Conservation (phyloP, 2,113 vertebrate genomes). For the Stictonetta naevosa region DNA sequence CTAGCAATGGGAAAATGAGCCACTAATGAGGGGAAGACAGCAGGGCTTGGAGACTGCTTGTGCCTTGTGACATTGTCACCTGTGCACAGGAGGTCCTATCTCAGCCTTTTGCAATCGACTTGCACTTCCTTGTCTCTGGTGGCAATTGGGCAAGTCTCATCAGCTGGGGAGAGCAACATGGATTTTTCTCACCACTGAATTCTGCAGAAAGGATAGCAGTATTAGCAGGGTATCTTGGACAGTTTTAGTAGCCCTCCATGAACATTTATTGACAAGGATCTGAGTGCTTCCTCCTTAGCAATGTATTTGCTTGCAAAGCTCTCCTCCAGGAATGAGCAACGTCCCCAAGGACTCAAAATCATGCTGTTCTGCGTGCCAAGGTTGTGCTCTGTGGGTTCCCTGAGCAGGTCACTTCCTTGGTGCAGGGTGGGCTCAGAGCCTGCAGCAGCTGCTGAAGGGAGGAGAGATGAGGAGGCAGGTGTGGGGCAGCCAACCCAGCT, state of each 20-base stretch:
- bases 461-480: not conserved
- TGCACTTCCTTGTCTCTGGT: not conserved
- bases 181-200: not conserved
- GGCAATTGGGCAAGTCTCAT: not conserved
- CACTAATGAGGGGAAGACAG: not conserved
- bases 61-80: not conserved
- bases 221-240: not conserved
- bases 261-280: not conserved
- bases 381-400: not conserved
- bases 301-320: not conserved
- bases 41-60: not conserved
- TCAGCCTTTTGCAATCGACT: not conserved
- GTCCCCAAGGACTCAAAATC: not conserved
- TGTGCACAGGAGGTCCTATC: not conserved
- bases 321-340: accelerated
- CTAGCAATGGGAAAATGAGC: not conserved
- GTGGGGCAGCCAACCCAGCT: not conserved
- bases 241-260: not conserved
- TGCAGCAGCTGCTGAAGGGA: not conserved
- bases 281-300: not conserved
- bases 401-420: too few relatives aligned
- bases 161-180: accelerated
- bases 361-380: too few relatives aligned
- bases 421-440: not conserved
- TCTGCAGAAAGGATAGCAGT: not conserved